Percentiles rank a stretch among this genome's conserved stretches.
phyloP scores from a whole-genome alignment of 2,113 vertebrate species.

The Pimephales promelas region DNA sequence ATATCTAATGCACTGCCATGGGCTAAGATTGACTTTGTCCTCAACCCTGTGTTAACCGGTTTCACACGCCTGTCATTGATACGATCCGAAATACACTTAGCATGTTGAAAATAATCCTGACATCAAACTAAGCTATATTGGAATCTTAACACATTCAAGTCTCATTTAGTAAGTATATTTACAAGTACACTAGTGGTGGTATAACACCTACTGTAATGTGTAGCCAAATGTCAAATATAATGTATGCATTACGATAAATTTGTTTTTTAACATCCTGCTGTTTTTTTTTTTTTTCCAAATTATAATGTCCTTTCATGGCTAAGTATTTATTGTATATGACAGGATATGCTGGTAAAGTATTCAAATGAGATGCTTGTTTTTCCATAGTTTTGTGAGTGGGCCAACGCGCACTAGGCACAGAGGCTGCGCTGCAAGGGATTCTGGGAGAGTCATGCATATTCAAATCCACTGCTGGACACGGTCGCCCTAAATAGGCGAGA shows the following conservation, averaged over 20 bases:
- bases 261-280: constrained; percentile 48
- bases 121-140: background rate
- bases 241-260: constrained; percentile 34
- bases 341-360: constrained; percentile 70
- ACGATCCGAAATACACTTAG: background rate
- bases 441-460: constrained; percentile 80
- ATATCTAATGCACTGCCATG: constrained; percentile 43
- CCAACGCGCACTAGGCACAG: constrained; percentile 55
- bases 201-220: constrained; percentile 48
- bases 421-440: constrained; percentile 72
- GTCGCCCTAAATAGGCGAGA: constrained; percentile 77
- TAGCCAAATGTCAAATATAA: constrained; percentile 43
- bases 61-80: constrained; percentile 31
- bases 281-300: constrained; percentile 55
- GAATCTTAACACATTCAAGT: constrained; percentile 30
- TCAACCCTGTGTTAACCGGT: background rate
- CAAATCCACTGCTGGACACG: constrained; percentile 79
- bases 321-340: constrained; percentile 71
- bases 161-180: constrained; percentile 41
- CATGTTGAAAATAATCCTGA: constrained; percentile 24
- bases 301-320: constrained; percentile 58
- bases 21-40: constrained; percentile 47
- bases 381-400: constrained; percentile 61
- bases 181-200: constrained; percentile 39
- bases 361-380: constrained; percentile 75